Evolutionary conservation across 2,113 vertebrate species (phyloP).

Genomic region (Thomomys bottae): DNA sequence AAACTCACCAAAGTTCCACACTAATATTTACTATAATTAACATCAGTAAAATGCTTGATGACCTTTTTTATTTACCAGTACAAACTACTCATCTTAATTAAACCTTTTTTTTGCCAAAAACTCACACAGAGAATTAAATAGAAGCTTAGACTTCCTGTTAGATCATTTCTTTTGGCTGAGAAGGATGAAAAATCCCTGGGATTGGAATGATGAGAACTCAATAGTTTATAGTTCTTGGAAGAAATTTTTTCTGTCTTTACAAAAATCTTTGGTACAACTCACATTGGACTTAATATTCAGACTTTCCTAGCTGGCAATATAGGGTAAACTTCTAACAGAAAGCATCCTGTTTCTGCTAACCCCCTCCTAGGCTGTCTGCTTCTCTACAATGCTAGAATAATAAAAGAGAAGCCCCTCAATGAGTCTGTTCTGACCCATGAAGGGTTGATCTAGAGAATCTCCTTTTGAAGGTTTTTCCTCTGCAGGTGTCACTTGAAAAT

Average conservation of each 20-base stretch:
- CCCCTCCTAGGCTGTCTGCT: not conserved
- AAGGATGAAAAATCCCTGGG: conserved; percentile 34
- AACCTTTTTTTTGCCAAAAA: conserved; percentile 23
- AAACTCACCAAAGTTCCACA: not conserved
- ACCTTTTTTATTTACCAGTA: not conserved
- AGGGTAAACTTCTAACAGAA: conserved; percentile 29
- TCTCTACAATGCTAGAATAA: not conserved
- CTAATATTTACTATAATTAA: not conserved
- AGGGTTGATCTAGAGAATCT: not conserved
- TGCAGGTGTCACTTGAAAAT: not conserved
- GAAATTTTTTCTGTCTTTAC: conserved; percentile 22
- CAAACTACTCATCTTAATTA: not conserved
- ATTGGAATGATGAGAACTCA: conserved; percentile 20
- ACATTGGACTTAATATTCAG: conserved; percentile 34
- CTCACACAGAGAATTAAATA: conserved; percentile 48
- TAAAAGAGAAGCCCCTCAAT: not conserved
- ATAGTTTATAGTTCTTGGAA: conserved; percentile 51
- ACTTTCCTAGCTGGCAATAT: not conserved
- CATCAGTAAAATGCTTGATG: not conserved
- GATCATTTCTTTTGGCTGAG: conserved; percentile 57
- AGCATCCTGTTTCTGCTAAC: not conserved
- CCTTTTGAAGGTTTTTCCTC: not conserved
- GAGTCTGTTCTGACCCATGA: not conserved
- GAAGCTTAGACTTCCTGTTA: conserved; percentile 58
- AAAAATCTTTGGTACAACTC: not conserved